These are phyloP conservation scores for Hylomyscus alleni DNA, from an alignment of 2,797 vertebrate species.

Conservation along the genomic window DNA sequence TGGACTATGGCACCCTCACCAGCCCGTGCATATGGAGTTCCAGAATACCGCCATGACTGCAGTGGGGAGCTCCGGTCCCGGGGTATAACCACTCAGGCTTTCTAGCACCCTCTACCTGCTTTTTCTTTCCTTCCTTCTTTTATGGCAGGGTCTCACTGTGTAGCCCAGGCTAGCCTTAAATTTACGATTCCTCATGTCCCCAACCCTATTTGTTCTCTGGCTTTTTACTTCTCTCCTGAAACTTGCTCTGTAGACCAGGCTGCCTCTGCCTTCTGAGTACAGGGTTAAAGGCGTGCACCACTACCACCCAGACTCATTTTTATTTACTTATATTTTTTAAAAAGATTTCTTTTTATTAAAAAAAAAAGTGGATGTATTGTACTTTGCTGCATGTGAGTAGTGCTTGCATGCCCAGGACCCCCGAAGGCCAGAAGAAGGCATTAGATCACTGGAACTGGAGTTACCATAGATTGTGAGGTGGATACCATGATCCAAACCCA, in stretches of 20 bases:
- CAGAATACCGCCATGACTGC: not conserved
- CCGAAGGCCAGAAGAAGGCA: not conserved
- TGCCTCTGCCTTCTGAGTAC: not conserved
- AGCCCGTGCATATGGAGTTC: not conserved
- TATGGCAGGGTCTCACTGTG: not conserved
- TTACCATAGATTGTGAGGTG: not conserved
- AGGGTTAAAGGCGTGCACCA: not conserved
- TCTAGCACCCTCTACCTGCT: not conserved
- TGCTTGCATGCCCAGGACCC: not conserved
- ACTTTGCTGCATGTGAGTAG: not conserved
- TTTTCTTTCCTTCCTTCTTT: not conserved
- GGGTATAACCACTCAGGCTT: no score
- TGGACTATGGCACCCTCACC: not conserved
- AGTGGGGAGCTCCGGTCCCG: not conserved
- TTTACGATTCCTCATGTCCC: not conserved
- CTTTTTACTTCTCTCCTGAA: not conserved
- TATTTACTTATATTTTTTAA: not conserved
- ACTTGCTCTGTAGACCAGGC: not conserved
- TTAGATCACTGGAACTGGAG: not conserved
- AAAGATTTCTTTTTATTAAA: not conserved
- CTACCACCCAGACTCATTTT: not conserved
- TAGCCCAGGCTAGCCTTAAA: not conserved
- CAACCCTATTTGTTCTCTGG: not conserved
- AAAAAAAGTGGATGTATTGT: not conserved
- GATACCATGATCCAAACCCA: not conserved